phyloP scores from a whole-genome alignment of 2,888 invertebrate genomes.

The Melikaiella ostensackeni region DNA sequence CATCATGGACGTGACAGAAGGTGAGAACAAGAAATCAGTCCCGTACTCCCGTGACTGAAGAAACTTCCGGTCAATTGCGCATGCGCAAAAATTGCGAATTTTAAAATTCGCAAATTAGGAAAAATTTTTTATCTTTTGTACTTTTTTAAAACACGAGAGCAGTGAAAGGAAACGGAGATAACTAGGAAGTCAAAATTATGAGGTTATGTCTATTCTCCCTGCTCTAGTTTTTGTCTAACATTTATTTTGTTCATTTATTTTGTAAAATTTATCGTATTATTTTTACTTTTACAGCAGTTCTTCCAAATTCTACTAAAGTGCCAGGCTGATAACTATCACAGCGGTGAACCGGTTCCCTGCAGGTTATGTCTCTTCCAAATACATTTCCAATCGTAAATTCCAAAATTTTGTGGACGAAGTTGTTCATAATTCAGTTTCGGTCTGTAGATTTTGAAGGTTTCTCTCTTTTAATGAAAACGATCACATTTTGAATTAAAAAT shows the following conservation, averaged over 20 bases:
- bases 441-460: not conserved
- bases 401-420: constrained; percentile 65
- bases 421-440: constrained; percentile 56
- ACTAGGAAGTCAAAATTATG: not conserved
- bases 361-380: constrained; percentile 72
- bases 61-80: not conserved
- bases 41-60: not conserved
- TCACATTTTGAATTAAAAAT: not conserved
- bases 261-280: not conserved
- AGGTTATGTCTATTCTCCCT: not conserved
- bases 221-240: not conserved
- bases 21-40: not conserved
- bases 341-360: constrained; percentile 68
- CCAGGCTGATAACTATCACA: constrained; percentile 74
- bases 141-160: not conserved
- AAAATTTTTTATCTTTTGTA: not conserved
- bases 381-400: constrained; percentile 68
- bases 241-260: not conserved
- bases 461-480: not conserved
- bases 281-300: constrained; percentile 66
- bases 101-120: not conserved
- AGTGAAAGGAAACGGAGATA: not conserved
- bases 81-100: not conserved
- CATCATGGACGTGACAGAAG: not conserved
- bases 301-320: constrained; percentile 68